Evolutionary conservation across 1,140 invertebrate genomes (phyloP).

Genomic region (Bombus superbus): DNA sequence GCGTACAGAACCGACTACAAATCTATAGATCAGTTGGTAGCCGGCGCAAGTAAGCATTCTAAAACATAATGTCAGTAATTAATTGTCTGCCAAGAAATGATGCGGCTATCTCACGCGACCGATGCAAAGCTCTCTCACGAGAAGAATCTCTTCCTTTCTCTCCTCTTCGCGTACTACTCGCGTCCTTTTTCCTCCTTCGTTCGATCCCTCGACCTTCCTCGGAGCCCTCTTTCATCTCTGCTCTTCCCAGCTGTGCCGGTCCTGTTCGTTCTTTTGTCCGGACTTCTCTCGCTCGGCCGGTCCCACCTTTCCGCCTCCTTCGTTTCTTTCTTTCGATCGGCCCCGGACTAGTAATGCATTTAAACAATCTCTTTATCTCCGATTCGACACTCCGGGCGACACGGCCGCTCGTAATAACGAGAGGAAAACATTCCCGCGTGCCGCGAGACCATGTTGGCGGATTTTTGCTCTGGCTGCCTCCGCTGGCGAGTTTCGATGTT

Average conservation of each 20-base stretch:
- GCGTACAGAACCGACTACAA: slow-evolving; percentile 58
- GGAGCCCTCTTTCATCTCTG: slow-evolving; percentile 6
- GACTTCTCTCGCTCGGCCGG: slow-evolving; percentile 37
- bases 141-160: slow-evolving; percentile 24
- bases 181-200: slow-evolving; percentile 22
- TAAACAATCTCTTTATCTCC: slow-evolving; percentile 59
- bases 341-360: slow-evolving; percentile 56
- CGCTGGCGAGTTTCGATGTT: background rate
- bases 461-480: background rate
- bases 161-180: slow-evolving; percentile 1
- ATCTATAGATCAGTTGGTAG: slow-evolving; percentile 72
- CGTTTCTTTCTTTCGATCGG: slow-evolving; percentile 51
- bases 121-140: slow-evolving; percentile 46
- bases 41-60: slow-evolving; percentile 72
- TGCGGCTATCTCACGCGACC: slow-evolving; percentile 79
- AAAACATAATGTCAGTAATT: slow-evolving; percentile 79
- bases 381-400: slow-evolving; percentile 50
- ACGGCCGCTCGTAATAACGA: slow-evolving; percentile 47
- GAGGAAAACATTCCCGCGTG: slow-evolving; percentile 50
- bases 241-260: slow-evolving; percentile 10
- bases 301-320: slow-evolving; percentile 45
- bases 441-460: background rate
- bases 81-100: slow-evolving; percentile 78
- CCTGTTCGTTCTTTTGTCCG: slow-evolving; percentile 26
- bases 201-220: slow-evolving; percentile 18